A percentile compares a stretch with the other conserved stretches of the same genome.
These are phyloP conservation scores for Parauchenoglanis punctatus DNA, from an alignment of 2,797 vertebrate species.

Conservation along the genomic window DNA sequence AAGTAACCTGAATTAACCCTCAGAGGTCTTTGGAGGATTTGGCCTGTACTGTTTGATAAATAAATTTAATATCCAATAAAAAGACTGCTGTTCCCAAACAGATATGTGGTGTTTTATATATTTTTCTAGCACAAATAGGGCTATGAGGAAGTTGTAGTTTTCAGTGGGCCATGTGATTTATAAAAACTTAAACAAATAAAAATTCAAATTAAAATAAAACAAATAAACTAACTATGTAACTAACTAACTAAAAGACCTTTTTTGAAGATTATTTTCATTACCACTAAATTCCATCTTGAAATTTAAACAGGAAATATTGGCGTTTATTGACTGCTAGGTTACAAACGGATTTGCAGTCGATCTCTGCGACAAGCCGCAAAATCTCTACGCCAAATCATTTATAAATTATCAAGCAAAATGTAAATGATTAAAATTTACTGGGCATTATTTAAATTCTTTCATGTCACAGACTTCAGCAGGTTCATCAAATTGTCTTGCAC, in stretches of 20 bases:
- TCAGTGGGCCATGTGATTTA: no score
- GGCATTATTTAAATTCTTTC: not conserved
- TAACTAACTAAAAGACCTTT: not conserved
- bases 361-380: not conserved
- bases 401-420: not conserved
- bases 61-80: no score
- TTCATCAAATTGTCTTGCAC: not conserved
- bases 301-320: not conserved
- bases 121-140: no score
- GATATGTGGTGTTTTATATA: no score
- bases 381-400: not conserved
- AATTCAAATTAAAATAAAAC: no score
- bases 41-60: no score
- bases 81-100: no score
- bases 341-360: not conserved
- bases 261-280: not conserved
- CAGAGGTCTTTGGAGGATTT: not conserved
- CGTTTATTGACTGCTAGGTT: not conserved
- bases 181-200: no score
- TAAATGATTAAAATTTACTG: not conserved
- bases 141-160: no score
- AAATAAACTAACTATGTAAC: no score
- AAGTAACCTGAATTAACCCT: not conserved
- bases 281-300: not conserved
- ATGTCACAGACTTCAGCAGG: not conserved